These are phyloP conservation scores for Meiosimyza platycephala DNA, from an alignment of 2,888 invertebrate species.

Conservation along the genomic window DNA sequence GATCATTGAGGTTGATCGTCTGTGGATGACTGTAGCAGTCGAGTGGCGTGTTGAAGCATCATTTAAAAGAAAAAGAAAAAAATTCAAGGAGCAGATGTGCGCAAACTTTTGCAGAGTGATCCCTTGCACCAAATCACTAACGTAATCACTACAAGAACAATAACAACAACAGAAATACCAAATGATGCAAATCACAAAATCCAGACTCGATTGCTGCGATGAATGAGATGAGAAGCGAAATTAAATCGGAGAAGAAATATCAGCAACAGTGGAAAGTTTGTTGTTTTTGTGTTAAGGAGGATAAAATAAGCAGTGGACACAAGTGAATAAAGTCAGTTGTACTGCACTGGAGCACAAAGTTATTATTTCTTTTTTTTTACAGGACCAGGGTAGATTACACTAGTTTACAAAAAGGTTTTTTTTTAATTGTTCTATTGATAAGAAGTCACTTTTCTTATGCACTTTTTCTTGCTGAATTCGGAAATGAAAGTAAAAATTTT, in stretches of 20 bases:
- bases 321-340: conserved; percentile 46
- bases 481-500: no score
- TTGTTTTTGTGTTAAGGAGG: no score
- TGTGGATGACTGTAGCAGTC: background rate
- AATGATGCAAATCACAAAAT: conserved; percentile 56
- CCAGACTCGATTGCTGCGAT: conserved; percentile 34
- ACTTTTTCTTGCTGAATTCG: no score
- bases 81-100: conserved; percentile 38
- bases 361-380: background rate
- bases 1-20: conserved; percentile 17
- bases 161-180: conserved; percentile 45
- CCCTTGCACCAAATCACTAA: conserved; percentile 28
- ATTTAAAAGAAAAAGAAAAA: conserved; percentile 18
- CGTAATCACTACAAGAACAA: conserved; percentile 25
- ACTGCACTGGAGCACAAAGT: conserved; percentile 56
- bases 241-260: no score
- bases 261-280: no score
- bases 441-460: no score
- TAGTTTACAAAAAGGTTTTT: no score
- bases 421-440: no score
- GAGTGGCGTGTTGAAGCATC: conserved; percentile 35
- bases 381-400: background rate
- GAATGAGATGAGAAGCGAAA: background rate
- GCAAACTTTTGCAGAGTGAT: conserved; percentile 33
- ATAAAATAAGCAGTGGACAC: background rate